These are phyloP conservation scores for Rhizomys pruinosus DNA, from an alignment of 2,113 vertebrate species.

Conservation along the genomic window DNA sequence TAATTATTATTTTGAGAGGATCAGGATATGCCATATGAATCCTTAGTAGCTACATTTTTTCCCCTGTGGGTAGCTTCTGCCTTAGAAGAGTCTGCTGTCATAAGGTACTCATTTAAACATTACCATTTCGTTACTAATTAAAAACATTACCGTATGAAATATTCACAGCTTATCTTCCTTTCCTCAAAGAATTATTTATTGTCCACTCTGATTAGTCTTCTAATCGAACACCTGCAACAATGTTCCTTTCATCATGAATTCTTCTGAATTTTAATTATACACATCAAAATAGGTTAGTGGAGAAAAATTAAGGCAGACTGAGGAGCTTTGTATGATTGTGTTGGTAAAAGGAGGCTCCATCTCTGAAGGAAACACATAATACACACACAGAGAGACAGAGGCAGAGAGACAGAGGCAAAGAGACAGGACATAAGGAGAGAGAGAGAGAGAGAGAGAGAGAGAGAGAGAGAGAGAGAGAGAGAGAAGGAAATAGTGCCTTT, in stretches of 20 bases:
- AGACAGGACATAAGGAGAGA: background rate
- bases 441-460: background rate
- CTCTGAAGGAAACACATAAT: background rate
- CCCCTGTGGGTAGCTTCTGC: conserved; percentile 36
- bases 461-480: too few relatives aligned
- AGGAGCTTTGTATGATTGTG: background rate
- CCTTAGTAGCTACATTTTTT: background rate
- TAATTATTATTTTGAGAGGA: conserved; percentile 48
- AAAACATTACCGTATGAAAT: conserved; percentile 51
- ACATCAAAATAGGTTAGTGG: background rate
- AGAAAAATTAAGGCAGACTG: background rate
- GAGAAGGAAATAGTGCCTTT: too few relatives aligned
- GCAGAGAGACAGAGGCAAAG: background rate
- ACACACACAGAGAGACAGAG: background rate
- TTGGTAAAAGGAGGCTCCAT: background rate
- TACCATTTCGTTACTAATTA: conserved; percentile 29
- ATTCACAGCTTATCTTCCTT: background rate
- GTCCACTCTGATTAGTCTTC: background rate
- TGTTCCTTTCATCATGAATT: background rate
- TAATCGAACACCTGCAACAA: background rate
- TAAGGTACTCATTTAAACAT: background rate
- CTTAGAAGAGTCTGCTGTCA: conserved; percentile 23
- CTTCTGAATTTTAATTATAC: background rate
- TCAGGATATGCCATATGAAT: background rate
- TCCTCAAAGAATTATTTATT: conserved; percentile 21